Evolutionary conservation across 1,140 invertebrate species (phyloP).

Genomic region (Drosophila tsacasi): DNA sequence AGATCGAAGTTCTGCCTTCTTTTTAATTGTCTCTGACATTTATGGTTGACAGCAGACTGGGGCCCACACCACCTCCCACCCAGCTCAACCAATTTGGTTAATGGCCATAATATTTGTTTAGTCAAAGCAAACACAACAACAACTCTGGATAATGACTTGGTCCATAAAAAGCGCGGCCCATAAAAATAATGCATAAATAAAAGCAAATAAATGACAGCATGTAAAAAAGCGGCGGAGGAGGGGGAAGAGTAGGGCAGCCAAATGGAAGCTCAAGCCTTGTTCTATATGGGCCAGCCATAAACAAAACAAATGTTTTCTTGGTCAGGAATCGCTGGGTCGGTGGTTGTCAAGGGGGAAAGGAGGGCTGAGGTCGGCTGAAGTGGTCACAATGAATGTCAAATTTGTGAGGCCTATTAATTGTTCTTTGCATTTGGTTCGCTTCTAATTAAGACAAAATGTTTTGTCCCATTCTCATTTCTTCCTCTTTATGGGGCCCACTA

Average conservation of each 20-base stretch:
- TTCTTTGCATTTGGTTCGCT: constrained; percentile 57
- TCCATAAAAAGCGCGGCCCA: constrained; percentile 72
- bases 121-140: constrained; percentile 78
- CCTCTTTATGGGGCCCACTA: constrained; percentile 20
- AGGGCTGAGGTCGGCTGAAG: constrained; percentile 40
- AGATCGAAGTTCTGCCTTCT: constrained; percentile 28
- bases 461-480: constrained; percentile 30
- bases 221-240: constrained; percentile 45
- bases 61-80: not conserved
- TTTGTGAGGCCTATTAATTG: constrained; percentile 80
- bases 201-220: constrained; percentile 81
- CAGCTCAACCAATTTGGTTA: constrained; percentile 77
- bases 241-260: not conserved
- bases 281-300: constrained; percentile 38
- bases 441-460: constrained; percentile 80
- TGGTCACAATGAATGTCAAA: constrained; percentile 75
- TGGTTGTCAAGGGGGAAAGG: constrained; percentile 13
- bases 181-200: constrained; percentile 83
- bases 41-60: constrained; percentile 40
- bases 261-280: constrained; percentile 24
- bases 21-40: constrained; percentile 58
- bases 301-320: constrained; percentile 46
- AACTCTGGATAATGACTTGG: constrained; percentile 67
- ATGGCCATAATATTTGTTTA: constrained; percentile 83
- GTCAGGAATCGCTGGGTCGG: constrained; percentile 25